Evolutionary conservation across 92 coral and sea anemone genomes (phyloP).

Genomic region (Phenganax marumi): DNA sequence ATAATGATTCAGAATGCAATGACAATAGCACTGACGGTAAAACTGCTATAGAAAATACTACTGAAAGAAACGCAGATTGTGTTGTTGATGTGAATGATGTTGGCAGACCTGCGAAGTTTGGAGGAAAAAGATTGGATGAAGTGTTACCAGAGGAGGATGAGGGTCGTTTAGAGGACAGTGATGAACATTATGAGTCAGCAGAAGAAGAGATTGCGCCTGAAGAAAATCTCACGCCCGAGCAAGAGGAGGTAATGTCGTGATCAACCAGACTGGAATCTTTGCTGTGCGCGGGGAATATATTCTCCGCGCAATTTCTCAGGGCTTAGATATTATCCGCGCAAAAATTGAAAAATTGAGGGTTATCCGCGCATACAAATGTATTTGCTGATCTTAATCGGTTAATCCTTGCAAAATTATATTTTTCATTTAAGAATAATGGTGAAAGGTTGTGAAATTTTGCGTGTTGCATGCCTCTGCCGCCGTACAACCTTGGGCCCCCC

Average conservation of each 20-base stretch:
- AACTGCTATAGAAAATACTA: background rate
- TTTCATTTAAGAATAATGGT: too few relatives aligned
- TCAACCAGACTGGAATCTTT: too few relatives aligned
- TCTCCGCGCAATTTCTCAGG: too few relatives aligned
- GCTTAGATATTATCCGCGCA: too few relatives aligned
- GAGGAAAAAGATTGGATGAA: constrained; percentile 13
- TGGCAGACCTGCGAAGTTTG: background rate
- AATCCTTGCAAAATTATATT: too few relatives aligned
- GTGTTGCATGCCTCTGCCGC: too few relatives aligned
- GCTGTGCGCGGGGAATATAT: too few relatives aligned
- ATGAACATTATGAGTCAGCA: constrained; percentile 59
- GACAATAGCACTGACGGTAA: background rate
- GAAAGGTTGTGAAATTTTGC: too few relatives aligned
- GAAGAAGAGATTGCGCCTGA: constrained; percentile 20
- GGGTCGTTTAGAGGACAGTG: constrained; percentile 38
- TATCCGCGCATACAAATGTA: too few relatives aligned
- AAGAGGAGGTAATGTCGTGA: constrained; percentile 60
- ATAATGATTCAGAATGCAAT: background rate
- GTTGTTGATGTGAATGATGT: background rate
- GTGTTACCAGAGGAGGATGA: constrained; percentile 24
- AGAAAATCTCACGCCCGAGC: constrained; percentile 69
- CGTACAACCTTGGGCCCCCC: too few relatives aligned
- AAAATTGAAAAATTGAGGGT: too few relatives aligned
- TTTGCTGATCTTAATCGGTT: too few relatives aligned
- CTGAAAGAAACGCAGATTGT: background rate